phyloP scores from a whole-genome alignment of 2,797 vertebrate genomes.

The Lindbergichthys nudifrons region DNA sequence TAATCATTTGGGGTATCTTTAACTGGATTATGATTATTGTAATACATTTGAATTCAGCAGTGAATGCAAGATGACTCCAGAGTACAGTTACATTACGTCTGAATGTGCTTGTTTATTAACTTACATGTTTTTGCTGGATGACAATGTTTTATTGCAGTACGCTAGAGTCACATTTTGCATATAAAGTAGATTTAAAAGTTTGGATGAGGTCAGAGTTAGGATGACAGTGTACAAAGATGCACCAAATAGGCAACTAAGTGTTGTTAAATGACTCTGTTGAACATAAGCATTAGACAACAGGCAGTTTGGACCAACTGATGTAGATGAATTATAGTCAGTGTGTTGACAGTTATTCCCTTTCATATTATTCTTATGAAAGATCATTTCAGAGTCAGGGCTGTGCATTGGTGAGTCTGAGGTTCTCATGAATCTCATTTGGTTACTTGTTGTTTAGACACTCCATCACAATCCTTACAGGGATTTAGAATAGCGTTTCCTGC shows the following conservation, averaged over 20 bases:
- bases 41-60: neutral
- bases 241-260: neutral
- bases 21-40: neutral
- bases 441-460: constrained; percentile 74
- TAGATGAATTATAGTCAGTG: constrained; percentile 17
- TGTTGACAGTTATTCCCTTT: constrained; percentile 36
- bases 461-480: constrained; percentile 63
- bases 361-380: constrained; percentile 45
- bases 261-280: constrained; percentile 5
- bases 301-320: constrained; percentile 3
- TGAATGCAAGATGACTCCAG: neutral
- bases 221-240: neutral
- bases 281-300: neutral
- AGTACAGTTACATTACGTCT: neutral
- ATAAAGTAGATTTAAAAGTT: neutral
- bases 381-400: constrained; percentile 53
- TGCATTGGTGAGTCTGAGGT: constrained; percentile 51
- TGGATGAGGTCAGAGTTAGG: neutral
- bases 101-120: constrained; percentile 2
- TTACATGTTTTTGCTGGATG: neutral
- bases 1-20: neutral
- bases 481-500: constrained; percentile 64
- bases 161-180: neutral
- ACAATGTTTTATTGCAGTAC: neutral
- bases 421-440: constrained; percentile 69